Base-by-base conservation (phyloP, 2,888 invertebrate genomes). In the Folsomia candida region DNA sequence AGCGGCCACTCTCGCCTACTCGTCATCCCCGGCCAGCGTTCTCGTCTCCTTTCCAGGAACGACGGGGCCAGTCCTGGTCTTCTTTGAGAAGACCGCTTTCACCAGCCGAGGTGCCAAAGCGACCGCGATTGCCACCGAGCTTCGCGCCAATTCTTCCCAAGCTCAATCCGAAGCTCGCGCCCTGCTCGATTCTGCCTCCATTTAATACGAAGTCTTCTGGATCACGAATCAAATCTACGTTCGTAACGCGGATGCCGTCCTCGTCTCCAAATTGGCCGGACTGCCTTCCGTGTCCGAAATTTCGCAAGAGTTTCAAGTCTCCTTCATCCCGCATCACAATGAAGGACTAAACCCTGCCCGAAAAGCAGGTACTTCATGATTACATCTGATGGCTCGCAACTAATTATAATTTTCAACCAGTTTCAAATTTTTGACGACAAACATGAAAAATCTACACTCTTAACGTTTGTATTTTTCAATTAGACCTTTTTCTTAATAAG, bases 211-310 rank as follows among this genome's bases (percentile, higher is more conserved):
- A 29, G 37, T 37, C 1, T 72, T 70, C 61, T 74, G 74, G 74
- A 59, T 71, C 18, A 65, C 61, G 9, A 74, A 74, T 57, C 64
- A 67, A 65, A 70, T 74, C 24, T 68, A 37, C 25, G 47, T 72
- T 14, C 59, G 29, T 37, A 59, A 63, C 20, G 74, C 71, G 18
- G 60, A 54, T n/a, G n/a, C n/a, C 4, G 22, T 24, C 26, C 24
- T 71, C 14, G 60, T 71, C 9, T 25, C 54, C 25, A 14, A 70
- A 22, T 26, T 73, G 25, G 25, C 24, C n/a, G 54, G 22, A 2
- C 25, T 60, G 4, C 25, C 59, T 20, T 22, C 20, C 3, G 25
- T 74, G 2, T 59, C 72, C 28, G 28, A 51, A 14, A 66, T 74
- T 26, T 64, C 59, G 2, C 71, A 72, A 59, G 70, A 69, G 37